These are phyloP conservation scores for Melinopterus prodromus DNA, from an alignment of 2,888 invertebrate species.

Conservation along the genomic window DNA sequence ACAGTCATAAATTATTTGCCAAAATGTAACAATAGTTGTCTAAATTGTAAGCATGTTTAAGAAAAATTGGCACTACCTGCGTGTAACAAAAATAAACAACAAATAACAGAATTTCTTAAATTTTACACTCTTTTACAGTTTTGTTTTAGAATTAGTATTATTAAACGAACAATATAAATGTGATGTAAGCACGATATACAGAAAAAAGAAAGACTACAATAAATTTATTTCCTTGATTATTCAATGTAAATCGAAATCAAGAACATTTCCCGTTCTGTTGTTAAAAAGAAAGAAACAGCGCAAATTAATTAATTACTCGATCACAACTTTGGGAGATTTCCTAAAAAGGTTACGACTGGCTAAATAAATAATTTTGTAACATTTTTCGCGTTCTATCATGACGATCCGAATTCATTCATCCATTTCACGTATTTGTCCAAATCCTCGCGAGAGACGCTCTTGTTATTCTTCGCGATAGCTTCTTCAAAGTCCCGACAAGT, in stretches of 20 bases:
- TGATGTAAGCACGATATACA: no score
- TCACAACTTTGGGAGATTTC: not conserved
- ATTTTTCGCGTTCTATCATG: slow-evolving; percentile 65
- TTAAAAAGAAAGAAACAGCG: not conserved
- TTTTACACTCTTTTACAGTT: no score
- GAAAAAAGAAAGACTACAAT: no score
- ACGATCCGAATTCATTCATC: slow-evolving; percentile 97
- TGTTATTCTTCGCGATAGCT: slow-evolving; percentile 94
- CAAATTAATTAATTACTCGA: not conserved
- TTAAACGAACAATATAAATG: no score
- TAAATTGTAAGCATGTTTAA: not conserved
- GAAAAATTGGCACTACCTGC: no score
- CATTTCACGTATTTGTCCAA: slow-evolving; percentile 95
- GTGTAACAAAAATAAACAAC: no score
- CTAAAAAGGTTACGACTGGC: not conserved
- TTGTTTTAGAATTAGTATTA: no score
- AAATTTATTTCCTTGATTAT: not conserved
- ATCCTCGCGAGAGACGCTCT: slow-evolving; percentile 94
- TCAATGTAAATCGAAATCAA: no score
- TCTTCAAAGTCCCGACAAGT: slow-evolving; percentile 91
- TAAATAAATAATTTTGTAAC: slow-evolving; percentile 13
- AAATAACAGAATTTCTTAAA: no score
- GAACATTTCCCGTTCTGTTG: no score
- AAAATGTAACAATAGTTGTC: not conserved
- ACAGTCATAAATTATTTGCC: not conserved